phyloP scores from a whole-genome alignment of 35 echinoderm and acorn worm genomes.

The Heliocidaris erythrogramma region DNA sequence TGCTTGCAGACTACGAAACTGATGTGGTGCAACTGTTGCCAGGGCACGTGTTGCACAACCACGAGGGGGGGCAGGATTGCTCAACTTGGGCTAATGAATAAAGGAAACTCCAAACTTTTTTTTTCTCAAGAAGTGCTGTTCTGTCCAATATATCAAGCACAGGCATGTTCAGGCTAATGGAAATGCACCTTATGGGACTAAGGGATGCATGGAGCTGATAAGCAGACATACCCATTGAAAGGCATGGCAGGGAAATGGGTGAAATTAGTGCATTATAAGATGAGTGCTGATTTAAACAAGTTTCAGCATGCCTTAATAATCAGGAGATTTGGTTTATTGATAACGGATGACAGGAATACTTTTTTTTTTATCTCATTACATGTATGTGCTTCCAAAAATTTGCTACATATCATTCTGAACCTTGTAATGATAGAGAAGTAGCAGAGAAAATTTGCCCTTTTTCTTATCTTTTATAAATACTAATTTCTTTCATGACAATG shows the following conservation, averaged over 20 bases:
- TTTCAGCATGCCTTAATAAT: neutral
- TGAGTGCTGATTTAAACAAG: constrained; percentile 2
- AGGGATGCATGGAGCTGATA: neutral
- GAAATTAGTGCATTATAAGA: neutral
- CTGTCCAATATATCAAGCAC: too few relatives aligned
- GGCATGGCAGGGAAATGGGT: neutral
- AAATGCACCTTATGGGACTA: neutral
- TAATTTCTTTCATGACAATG: too few relatives aligned
- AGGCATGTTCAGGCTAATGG: neutral
- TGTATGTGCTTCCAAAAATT: neutral
- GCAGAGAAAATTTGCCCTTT: neutral
- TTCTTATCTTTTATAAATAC: too few relatives aligned
- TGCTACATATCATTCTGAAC: neutral
- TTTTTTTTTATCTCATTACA: neutral
- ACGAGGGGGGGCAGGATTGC: too few relatives aligned
- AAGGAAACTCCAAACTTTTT: too few relatives aligned
- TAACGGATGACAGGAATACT: neutral
- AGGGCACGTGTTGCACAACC: too few relatives aligned
- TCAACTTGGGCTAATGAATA: too few relatives aligned
- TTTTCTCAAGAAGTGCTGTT: too few relatives aligned
- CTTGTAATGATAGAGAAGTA: neutral
- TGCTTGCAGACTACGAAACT: too few relatives aligned
- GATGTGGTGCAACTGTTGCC: too few relatives aligned
- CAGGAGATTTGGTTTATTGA: neutral
- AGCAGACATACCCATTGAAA: neutral